Evolutionary conservation across 2,888 invertebrate species (phyloP).

Genomic region (Drosophila lutescens): DNA sequence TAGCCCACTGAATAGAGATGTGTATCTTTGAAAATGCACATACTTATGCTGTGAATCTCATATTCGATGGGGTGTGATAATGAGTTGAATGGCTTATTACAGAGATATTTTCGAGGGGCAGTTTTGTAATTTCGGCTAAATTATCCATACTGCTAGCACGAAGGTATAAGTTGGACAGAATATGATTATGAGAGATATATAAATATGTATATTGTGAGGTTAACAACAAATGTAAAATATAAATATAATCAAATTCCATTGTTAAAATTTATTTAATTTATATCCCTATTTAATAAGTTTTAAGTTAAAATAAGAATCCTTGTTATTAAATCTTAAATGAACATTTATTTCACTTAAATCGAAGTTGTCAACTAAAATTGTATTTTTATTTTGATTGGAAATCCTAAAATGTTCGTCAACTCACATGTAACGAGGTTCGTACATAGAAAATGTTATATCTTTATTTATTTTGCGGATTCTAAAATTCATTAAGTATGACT

Average conservation of each 20-base stretch:
- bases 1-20: conserved; percentile 14
- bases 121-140: conserved; percentile 19
- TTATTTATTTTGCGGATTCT: not conserved
- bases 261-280: no score
- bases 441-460: not conserved
- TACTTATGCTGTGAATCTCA: conserved; percentile 12
- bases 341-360: not conserved
- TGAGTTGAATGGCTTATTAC: conserved; percentile 53
- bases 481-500: no score
- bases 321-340: not conserved
- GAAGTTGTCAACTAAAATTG: not conserved
- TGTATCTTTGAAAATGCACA: not conserved
- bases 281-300: no score
- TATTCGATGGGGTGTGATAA: conserved; percentile 53
- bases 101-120: conserved; percentile 10
- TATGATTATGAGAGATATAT: not conserved
- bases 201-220: not conserved
- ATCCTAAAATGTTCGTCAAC: no score
- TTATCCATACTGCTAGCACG: conserved; percentile 8
- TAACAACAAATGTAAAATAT: not conserved
- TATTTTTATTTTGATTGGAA: not conserved
- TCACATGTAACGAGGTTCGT: not conserved
- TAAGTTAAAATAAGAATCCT: no score
- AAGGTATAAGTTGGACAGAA: not conserved
- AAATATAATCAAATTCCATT: not conserved